Conservation (phyloP, 2,113 vertebrate genomes). For the Regulus satrapa region DNA sequence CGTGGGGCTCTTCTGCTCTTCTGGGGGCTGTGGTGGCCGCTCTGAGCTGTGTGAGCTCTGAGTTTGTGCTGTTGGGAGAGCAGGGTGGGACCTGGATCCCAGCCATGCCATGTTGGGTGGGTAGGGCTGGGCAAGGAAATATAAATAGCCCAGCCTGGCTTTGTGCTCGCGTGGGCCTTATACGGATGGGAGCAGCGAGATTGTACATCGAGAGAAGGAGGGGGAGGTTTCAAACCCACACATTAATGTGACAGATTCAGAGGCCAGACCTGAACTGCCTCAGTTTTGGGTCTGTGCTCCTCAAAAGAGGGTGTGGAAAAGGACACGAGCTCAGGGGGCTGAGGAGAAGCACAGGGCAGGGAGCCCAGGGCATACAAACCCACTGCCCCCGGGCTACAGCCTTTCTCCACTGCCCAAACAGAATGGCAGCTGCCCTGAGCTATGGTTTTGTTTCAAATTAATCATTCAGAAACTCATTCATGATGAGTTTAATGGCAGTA, state of each 20-base stretch:
- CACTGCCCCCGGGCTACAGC: background rate
- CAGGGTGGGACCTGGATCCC: background rate
- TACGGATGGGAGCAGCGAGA: background rate
- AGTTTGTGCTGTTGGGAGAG: background rate
- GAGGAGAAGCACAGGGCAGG: background rate
- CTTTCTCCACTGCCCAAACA: background rate
- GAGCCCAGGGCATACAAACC: background rate
- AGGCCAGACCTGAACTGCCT: background rate
- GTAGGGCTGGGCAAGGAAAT: background rate
- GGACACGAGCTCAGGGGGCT: too few species aligned
- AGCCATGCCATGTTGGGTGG: background rate
- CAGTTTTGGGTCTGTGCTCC: background rate
- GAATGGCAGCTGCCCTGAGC: background rate
- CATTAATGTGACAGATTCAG: rapidly evolving
- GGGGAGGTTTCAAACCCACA: background rate
- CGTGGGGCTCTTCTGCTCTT: background rate
- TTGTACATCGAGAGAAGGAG: background rate
- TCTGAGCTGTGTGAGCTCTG: background rate
- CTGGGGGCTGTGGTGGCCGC: rapidly evolving
- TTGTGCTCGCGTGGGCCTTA: constrained; percentile 39
- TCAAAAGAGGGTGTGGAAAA: background rate
- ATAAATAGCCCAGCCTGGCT: constrained; percentile 43
- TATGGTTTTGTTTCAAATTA: background rate
- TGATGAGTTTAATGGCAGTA: background rate
- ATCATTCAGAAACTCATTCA: background rate